Evolutionary conservation across 2,797 vertebrate genomes (phyloP), one percentile per base, ranked within the genome.

Genomic region (Strix occidentalis): DNA sequence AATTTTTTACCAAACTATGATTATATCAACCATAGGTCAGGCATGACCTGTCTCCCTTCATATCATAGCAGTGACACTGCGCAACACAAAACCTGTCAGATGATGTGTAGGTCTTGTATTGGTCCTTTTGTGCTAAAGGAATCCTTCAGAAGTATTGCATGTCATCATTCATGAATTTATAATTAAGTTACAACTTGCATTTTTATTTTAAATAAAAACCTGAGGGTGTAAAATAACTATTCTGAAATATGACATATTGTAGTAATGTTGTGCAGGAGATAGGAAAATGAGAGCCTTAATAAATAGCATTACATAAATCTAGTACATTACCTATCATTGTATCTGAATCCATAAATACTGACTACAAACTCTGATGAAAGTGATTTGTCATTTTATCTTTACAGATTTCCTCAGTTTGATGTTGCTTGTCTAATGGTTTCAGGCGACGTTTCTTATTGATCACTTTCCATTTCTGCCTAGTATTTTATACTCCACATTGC

Each of bases 11-110:
- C 51, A 95, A 54, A 58, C 76, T 93, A 20, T 66, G 37, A 68
- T 92, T 97, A 87, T 88, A 90, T 48, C 88, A 97, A 87, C 65
- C 66, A 72, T 51, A 86, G 75, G 89, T 97, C 95, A 93, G 88
- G 58, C 54, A 66, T 87, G 74, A 79, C 58, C 33, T 92, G 46
- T 90, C 69, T 94, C 60, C 60, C 94, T 92, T 92, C 94, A 91
- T 92, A 89, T 61, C 70, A 84, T 45, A 94, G 63, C 43, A 93
- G 68, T 81, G 79, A 79, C 37, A 41, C 41, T 75, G 57, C 37
- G 48, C 66, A 58, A 72, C 48, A 85, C n/a, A 69, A 86, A 95
- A 87, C 13, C 7, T 85, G 80, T 54, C 53, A 86, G 65, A 24
- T 13, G 26, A 57, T 58, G 31, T 50, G 58, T 77, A 79, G 28